phyloP scores from a whole-genome alignment of 2,797 vertebrate species.

The Rachycentron canadum region DNA sequence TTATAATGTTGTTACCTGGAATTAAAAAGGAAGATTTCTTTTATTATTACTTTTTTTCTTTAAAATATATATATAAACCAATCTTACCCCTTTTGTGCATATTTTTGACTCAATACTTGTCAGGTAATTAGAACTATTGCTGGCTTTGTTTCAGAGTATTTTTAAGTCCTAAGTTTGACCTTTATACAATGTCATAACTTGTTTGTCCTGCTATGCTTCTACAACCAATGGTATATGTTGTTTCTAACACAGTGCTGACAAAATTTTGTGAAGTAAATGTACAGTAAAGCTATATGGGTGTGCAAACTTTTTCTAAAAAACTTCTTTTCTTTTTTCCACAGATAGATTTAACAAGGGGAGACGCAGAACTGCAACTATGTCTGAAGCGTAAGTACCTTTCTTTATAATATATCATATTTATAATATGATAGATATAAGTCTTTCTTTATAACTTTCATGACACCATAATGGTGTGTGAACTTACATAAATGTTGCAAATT shows the following conservation, averaged over 20 bases:
- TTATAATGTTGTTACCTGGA: neutral
- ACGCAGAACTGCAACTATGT: constrained; percentile 70
- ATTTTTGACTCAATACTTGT: constrained; percentile 2
- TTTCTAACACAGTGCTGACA: neutral
- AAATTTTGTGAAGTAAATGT: neutral
- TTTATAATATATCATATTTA: no score
- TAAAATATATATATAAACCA: neutral
- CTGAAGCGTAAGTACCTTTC: constrained; percentile 78
- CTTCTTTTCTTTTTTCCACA: neutral
- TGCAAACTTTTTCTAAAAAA: neutral
- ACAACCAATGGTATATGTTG: neutral
- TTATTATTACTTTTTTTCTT: neutral
- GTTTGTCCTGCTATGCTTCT: constrained; percentile 7
- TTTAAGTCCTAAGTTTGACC: constrained; percentile 48
- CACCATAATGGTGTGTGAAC: neutral
- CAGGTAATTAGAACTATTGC: neutral
- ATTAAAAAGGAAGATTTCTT: neutral
- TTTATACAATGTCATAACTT: constrained; percentile 55
- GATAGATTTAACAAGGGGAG: constrained; percentile 27
- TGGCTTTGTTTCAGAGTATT: neutral
- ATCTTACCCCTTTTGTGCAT: neutral
- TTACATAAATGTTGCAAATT: constrained; percentile 7
- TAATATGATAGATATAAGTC: no score
- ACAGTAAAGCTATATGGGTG: neutral
- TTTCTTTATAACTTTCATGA: neutral